Conservation (phyloP, 2,888 invertebrate genomes). For the Selenia dentaria region DNA sequence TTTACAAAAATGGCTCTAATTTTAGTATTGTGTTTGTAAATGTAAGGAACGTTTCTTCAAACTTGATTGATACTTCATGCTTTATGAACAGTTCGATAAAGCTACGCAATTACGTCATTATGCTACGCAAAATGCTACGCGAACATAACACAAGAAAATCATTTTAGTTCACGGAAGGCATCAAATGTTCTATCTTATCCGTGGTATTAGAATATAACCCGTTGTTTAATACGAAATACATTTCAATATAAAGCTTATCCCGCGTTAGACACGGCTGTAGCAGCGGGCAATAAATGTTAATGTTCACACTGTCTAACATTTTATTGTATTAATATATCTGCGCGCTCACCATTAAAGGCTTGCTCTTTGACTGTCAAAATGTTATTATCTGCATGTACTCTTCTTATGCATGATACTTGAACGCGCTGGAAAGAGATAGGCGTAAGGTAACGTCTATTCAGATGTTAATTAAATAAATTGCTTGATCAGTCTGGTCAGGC, state of each 20-base stretch:
- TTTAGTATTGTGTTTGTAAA: too few species aligned
- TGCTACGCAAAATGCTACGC: too few species aligned
- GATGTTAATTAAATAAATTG: constrained; percentile 4
- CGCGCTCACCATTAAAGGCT: constrained; percentile 9
- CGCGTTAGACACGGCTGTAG: constrained; percentile 50
- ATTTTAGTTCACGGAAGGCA: too few species aligned
- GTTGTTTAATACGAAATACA: constrained; percentile 40
- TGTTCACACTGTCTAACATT: constrained; percentile 43
- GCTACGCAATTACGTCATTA: too few species aligned
- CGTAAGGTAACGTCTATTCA: background rate
- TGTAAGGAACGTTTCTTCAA: too few species aligned
- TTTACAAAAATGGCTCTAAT: too few species aligned
- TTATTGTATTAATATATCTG: constrained; percentile 48
- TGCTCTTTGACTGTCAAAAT: constrained; percentile 8
- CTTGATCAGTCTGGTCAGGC: too few species aligned
- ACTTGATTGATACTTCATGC: too few species aligned
- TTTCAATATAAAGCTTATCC: constrained; percentile 34
- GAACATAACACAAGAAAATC: too few species aligned
- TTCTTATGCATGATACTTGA: background rate
- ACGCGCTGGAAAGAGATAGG: background rate
- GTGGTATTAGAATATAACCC: constrained; percentile 7
- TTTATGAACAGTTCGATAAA: too few species aligned
- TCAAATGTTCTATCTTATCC: constrained; percentile 1
- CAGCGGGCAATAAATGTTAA: constrained; percentile 40
- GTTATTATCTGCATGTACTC: constrained; percentile 1